phyloP scores from a whole-genome alignment of 2,113 vertebrate genomes.

The Laterallus jamaicensis region DNA sequence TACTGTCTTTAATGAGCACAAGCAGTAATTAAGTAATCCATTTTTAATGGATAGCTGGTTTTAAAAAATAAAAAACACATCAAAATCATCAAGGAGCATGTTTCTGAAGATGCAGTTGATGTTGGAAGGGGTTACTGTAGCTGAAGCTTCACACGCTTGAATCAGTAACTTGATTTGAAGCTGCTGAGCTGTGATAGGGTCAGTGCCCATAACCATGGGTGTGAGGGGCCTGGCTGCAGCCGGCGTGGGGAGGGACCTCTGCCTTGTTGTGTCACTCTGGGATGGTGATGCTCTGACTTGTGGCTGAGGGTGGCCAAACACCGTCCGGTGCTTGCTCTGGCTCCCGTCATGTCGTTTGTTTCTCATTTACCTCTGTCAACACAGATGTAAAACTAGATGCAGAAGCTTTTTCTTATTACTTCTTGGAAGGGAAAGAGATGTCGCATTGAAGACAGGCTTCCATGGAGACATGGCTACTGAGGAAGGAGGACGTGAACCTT shows the following conservation, averaged over 20 bases:
- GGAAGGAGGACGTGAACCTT: not conserved
- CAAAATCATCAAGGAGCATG: not conserved
- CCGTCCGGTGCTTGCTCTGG: accelerated
- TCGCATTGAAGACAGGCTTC: not conserved
- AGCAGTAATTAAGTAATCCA: not conserved
- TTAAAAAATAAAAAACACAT: too few species aligned
- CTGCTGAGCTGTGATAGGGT: not conserved
- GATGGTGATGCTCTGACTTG: not conserved
- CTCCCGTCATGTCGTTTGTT: not conserved
- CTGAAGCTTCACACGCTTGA: not conserved
- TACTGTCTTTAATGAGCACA: not conserved
- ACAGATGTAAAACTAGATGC: not conserved
- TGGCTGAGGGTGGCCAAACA: not conserved
- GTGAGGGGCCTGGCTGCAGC: not conserved
- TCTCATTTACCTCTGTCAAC: not conserved
- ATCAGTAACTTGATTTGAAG: not conserved
- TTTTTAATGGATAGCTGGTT: not conserved
- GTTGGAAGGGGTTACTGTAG: not conserved
- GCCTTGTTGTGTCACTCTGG: too few species aligned
- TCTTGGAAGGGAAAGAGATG: not conserved
- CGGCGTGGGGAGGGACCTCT: too few species aligned
- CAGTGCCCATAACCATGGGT: not conserved
- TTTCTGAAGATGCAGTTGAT: not conserved
- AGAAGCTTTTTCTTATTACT: not conserved
- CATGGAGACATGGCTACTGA: not conserved